Evolutionary conservation across 2,113 vertebrate species (phyloP).

Genomic region (Poecilia latipinna): DNA sequence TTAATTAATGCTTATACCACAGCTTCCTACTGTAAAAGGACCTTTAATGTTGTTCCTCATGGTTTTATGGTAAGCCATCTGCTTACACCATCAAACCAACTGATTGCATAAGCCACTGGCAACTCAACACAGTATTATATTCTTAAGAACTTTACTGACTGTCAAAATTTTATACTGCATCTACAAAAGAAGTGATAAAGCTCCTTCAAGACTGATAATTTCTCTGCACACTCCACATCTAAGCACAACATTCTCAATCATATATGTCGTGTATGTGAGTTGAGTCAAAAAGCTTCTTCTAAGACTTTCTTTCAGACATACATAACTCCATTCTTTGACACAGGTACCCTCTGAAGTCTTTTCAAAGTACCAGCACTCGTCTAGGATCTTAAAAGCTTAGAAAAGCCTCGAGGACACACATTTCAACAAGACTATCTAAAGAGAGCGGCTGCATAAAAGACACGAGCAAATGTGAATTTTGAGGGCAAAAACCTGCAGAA

Average conservation of each 20-base stretch:
- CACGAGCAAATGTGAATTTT: conserved; percentile 61
- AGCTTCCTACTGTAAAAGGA: background rate
- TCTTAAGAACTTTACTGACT: background rate
- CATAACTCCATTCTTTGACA: conserved; percentile 37
- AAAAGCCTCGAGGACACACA: conserved; percentile 56
- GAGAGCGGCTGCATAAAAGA: conserved; percentile 48
- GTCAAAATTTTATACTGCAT: background rate
- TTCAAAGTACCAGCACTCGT: conserved; percentile 67
- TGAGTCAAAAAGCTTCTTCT: conserved; percentile 24
- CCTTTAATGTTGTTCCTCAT: background rate
- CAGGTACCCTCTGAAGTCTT: conserved; percentile 47
- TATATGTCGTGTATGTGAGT: conserved; percentile 19
- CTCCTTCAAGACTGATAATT: background rate
- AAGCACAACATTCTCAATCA: conserved; percentile 1
- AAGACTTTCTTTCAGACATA: conserved; percentile 13
- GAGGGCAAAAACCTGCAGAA: conserved; percentile 57
- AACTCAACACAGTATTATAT: background rate
- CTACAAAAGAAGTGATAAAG: background rate
- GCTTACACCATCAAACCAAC: background rate
- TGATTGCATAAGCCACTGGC: background rate
- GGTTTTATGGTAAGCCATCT: background rate
- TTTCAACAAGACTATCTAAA: conserved; percentile 42
- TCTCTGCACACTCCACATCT: conserved; percentile 2
- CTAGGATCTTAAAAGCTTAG: conserved; percentile 55
- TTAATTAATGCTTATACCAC: background rate